phyloP scores from a whole-genome alignment of 2,113 vertebrate species.

The Engraulis encrasicolus region DNA sequence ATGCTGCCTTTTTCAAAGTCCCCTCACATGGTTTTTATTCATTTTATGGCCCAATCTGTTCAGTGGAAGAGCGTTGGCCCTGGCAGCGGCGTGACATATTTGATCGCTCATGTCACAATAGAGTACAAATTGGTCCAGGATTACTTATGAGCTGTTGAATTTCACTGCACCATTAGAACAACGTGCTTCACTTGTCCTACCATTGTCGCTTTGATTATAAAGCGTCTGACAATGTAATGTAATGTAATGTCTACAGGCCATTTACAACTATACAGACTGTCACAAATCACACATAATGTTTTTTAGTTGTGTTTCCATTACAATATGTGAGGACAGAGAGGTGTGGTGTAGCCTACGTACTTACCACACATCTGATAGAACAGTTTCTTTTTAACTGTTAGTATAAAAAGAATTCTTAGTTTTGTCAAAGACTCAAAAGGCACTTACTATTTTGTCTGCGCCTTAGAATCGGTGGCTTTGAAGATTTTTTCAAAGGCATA shows the following conservation, averaged over 20 bases:
- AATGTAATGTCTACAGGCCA: neutral
- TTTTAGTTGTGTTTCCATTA: neutral
- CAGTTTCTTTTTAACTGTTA: no score
- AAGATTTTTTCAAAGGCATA: no score
- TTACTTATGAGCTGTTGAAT: slow-evolving; percentile 51
- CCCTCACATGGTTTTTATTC: slow-evolving; percentile 23
- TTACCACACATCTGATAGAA: no score
- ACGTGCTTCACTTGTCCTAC: slow-evolving; percentile 17
- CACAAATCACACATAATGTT: neutral
- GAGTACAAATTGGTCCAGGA: neutral
- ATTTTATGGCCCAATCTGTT: slow-evolving; percentile 29
- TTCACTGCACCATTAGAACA: slow-evolving; percentile 34
- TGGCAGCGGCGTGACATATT: neutral
- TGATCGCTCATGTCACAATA: slow-evolving; percentile 20
- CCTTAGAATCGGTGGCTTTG: no score
- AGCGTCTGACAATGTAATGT: no score
- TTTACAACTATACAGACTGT: neutral
- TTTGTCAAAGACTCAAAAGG: no score
- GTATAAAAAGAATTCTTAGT: no score
- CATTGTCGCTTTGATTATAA: no score
- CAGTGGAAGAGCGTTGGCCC: slow-evolving; percentile 19
- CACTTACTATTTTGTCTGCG: no score
- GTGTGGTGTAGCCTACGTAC: neutral
- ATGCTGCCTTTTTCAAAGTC: slow-evolving; percentile 28
- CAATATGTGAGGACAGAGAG: neutral